A percentile compares a stretch with the other conserved stretches of the same genome.
phyloP scores from a whole-genome alignment of 2,888 invertebrate genomes.

The Ganaspis brasiliensis region DNA sequence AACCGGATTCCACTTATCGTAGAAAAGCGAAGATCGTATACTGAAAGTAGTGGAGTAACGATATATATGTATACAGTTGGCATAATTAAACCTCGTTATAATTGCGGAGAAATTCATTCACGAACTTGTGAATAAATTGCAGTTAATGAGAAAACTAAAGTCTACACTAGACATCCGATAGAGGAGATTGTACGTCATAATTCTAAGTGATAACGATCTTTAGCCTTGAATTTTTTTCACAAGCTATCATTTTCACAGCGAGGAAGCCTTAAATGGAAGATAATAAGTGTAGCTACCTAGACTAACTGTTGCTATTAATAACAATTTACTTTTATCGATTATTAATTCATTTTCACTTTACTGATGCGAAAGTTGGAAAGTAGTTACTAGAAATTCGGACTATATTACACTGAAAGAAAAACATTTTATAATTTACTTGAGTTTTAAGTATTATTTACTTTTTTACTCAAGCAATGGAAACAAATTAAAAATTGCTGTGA shows the following conservation, averaged over 20 bases:
- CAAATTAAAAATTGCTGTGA: too few relatives aligned
- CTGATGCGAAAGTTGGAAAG: slow-evolving; percentile 17
- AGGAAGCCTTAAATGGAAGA: slow-evolving; percentile 14
- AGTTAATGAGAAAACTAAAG: slow-evolving; percentile 52
- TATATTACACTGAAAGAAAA: too few relatives aligned
- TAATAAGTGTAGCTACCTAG: slow-evolving; percentile 15
- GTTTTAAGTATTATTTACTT: too few relatives aligned
- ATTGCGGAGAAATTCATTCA: slow-evolving; percentile 43
- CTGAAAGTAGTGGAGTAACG: neutral
- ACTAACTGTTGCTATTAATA: slow-evolving; percentile 21
- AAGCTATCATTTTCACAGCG: slow-evolving; percentile 38
- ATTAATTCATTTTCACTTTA: slow-evolving; percentile 25
- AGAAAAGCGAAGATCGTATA: neutral
- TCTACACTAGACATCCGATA: slow-evolving; percentile 56
- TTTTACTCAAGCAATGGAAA: too few relatives aligned
- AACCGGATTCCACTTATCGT: slow-evolving; percentile 16
- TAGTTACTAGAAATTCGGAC: neutral
- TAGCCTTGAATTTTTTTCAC: slow-evolving; percentile 46
- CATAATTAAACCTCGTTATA: slow-evolving; percentile 28
- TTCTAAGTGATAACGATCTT: slow-evolving; percentile 60
- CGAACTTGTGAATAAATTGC: slow-evolving; percentile 55
- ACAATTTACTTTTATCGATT: slow-evolving; percentile 22
- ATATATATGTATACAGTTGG: neutral
- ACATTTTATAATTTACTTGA: too few relatives aligned
- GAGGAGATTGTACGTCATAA: slow-evolving; percentile 57